A percentile compares a stretch with the other conserved stretches of the same genome.
Conservation (phyloP, 2,888 invertebrate species). For the Platynereis dumerilii region DNA sequence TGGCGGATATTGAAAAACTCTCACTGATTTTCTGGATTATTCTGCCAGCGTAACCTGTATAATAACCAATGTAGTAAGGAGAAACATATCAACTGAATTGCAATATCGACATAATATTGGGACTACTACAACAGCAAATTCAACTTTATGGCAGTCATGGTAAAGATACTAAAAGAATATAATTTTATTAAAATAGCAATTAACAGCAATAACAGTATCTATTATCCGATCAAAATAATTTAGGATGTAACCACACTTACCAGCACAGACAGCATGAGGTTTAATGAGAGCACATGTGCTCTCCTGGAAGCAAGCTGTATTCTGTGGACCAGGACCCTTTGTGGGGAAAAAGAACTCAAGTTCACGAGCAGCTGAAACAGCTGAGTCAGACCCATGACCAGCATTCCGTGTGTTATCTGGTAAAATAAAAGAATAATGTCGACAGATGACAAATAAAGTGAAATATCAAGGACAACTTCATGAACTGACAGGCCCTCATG, state of each 20-base stretch:
- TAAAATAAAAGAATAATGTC: not conserved
- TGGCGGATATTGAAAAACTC: slow-evolving; percentile 79
- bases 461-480: too few relatives aligned
- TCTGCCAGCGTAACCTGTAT: slow-evolving; percentile 68
- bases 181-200: too few relatives aligned
- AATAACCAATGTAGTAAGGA: not conserved
- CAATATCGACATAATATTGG: too few relatives aligned
- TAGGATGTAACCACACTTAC: too few relatives aligned
- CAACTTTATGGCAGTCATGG: too few relatives aligned
- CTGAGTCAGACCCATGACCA: slow-evolving; percentile 70
- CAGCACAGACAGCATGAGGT: slow-evolving; percentile 84
- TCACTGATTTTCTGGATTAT: slow-evolving; percentile 77
- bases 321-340: slow-evolving; percentile 46
- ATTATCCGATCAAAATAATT: too few relatives aligned
- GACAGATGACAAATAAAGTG: too few relatives aligned
- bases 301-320: slow-evolving; percentile 57
- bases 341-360: slow-evolving; percentile 65
- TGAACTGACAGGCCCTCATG: too few relatives aligned
- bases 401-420: slow-evolving; percentile 56
- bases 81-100: too few relatives aligned
- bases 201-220: too few relatives aligned
- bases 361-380: slow-evolving; percentile 67
- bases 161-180: too few relatives aligned
- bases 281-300: slow-evolving; percentile 77
- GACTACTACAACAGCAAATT: too few relatives aligned